Base-by-base conservation (phyloP, 2,888 invertebrate species). In the Julus scanicus region DNA sequence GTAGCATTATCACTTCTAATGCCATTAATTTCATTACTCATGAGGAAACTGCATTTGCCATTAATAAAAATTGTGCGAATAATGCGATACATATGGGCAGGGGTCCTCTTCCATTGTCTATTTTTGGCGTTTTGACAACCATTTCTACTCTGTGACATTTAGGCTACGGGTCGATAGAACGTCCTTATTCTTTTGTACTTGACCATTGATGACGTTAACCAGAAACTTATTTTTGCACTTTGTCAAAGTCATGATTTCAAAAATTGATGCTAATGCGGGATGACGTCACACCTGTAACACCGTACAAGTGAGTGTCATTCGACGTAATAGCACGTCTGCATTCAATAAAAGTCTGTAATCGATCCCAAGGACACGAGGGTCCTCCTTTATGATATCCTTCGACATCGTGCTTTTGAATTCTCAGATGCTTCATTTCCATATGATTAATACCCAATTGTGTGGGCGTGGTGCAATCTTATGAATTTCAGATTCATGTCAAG, bases 71-170 rank as follows among this genome's bases (percentile, higher is more conserved):
- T 71, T 63, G 2, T 5, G 4, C 4, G 63, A 63, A 17, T n/a
- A 63, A 63, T 63, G n/a, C 63, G 2, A 63, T 63, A 29, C n/a
- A 20, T 71, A n/a, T 71, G 29, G 29, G 0, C 29, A 71, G 71
- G 71, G 71, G 71, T 20, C 71, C 71, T 71, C 1, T 71, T 20
- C 71, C 29, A 29, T 71, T 71, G 71, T 71, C 71, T 29, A 71
- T 71, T 71, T 71, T 71, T 71, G 71, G 71, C 71, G 20, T 71
- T 71, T 71, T 71, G 71, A 71, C 71, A 71, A 9, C 20, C 71
- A 29, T 71, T 71, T 71, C 29, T 29, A 29, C 63, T 29, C 29
- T 2, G 20, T 71, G 29, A 9, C 71, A 71, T 71, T 71, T 29
- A 71, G 71, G 71, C 20, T 71, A 11, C 71, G 20, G 71, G 71